Conservation (phyloP, 2,113 vertebrate species). For the Zingel zingel region DNA sequence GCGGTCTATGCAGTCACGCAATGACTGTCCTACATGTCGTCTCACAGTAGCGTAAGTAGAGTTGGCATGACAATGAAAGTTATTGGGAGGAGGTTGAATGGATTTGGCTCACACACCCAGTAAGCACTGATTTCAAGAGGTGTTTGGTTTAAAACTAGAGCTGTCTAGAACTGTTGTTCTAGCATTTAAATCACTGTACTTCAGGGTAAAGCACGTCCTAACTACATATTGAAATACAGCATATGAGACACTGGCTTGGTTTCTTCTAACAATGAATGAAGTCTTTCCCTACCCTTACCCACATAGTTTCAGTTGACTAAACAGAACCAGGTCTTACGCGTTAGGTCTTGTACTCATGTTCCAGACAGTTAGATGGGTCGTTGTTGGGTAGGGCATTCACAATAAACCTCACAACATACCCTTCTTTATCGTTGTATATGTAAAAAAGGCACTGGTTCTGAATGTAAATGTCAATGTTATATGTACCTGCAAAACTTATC, state of each 20-base stretch:
- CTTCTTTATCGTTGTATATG: not conserved
- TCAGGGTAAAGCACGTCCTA: not conserved
- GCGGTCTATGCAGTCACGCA: constrained; percentile 6
- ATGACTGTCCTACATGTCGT: not conserved
- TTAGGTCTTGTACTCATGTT: not conserved
- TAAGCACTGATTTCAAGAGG: not conserved
- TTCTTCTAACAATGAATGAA: not conserved
- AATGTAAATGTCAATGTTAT: too few species aligned
- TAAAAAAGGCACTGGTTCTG: too few species aligned
- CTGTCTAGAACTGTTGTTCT: not conserved
- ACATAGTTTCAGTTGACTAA: not conserved
- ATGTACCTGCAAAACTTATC: too few species aligned
- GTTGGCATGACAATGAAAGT: not conserved
- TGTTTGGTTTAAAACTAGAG: not conserved
- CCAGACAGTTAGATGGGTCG: not conserved
- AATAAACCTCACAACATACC: not conserved
- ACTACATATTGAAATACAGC: not conserved
- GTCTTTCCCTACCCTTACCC: not conserved
- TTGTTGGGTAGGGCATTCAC: not conserved
- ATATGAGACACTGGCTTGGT: not conserved
- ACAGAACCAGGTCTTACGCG: not conserved
- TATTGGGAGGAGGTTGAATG: not conserved
- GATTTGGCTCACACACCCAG: not conserved
- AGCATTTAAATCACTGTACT: not conserved
- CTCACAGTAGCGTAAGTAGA: not conserved